A percentile compares a stretch with the other conserved stretches of the same genome.
These are phyloP conservation scores for Erebia epiphron DNA, from an alignment of 2,888 invertebrate species.

Conservation along the genomic window DNA sequence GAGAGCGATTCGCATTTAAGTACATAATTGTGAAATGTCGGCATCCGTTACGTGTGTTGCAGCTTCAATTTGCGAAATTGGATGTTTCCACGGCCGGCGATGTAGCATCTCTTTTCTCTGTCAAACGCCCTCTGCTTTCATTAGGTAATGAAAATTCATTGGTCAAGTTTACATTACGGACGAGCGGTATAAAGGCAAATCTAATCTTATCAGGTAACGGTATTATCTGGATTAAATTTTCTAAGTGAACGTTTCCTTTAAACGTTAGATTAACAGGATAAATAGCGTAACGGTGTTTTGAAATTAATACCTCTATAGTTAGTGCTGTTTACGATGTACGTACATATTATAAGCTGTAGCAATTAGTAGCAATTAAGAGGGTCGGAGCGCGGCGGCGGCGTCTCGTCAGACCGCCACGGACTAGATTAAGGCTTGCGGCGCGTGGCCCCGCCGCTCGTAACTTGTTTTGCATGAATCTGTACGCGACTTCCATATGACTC, in stretches of 20 bases:
- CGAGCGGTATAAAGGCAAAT: slow-evolving; percentile 42
- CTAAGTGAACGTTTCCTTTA: slow-evolving; percentile 28
- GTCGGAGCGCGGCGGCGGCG: slow-evolving; percentile 60
- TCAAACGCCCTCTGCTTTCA: slow-evolving; percentile 47
- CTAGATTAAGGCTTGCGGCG: slow-evolving; percentile 72
- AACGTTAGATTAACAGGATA: slow-evolving; percentile 7
- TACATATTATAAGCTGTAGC: slow-evolving; percentile 70
- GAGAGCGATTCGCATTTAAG: slow-evolving; percentile 66
- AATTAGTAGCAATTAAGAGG: slow-evolving; percentile 80
- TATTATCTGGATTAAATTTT: slow-evolving; percentile 42
- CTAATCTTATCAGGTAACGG: slow-evolving; percentile 41
- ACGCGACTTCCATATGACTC: slow-evolving; percentile 74
- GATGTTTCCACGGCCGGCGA: slow-evolving; percentile 52
- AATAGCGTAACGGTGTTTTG: slow-evolving; percentile 54
- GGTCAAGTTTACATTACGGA: slow-evolving; percentile 44
- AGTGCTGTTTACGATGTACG: slow-evolving; percentile 70
- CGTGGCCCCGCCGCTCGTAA: slow-evolving; percentile 71
- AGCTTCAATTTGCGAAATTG: slow-evolving; percentile 67
- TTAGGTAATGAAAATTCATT: slow-evolving; percentile 47
- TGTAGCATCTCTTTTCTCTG: slow-evolving; percentile 50
- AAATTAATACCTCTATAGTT: slow-evolving; percentile 59
- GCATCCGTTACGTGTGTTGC: slow-evolving; percentile 55
- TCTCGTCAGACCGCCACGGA: slow-evolving; percentile 60
- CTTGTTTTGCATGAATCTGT: slow-evolving; percentile 78
- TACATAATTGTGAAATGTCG: slow-evolving; percentile 55